Conservation (phyloP, 2,888 invertebrate genomes). For the Harpagoxenus sublaevis region DNA sequence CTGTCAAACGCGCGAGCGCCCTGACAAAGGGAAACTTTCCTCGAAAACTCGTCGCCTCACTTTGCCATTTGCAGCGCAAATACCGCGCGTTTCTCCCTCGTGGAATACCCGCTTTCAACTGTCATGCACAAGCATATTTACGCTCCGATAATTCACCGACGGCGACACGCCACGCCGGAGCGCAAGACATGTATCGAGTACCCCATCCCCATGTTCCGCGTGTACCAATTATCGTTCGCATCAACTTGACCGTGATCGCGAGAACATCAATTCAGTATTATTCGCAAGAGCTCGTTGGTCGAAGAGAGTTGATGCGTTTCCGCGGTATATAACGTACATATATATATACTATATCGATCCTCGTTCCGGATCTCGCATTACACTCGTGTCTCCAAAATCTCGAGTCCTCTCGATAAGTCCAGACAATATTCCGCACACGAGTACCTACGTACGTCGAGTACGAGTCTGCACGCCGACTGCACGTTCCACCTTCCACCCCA, state of each 20-base stretch:
- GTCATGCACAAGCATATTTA: conserved; percentile 45
- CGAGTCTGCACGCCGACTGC: conserved; percentile 58
- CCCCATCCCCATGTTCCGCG: background rate
- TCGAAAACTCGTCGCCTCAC: conserved; percentile 18
- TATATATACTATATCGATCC: conserved; percentile 52
- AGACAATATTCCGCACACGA: conserved; percentile 57
- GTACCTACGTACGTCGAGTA: conserved; percentile 26
- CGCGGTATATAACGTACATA: conserved; percentile 8
- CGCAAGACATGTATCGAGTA: conserved; percentile 34
- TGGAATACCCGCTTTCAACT: conserved; percentile 34
- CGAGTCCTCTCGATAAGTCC: conserved; percentile 57
- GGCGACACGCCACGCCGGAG: conserved; percentile 2
- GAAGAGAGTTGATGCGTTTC: conserved; percentile 52
- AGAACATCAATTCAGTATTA: conserved; percentile 34
- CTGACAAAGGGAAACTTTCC: conserved; percentile 28
- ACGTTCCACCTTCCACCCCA: conserved; percentile 53
- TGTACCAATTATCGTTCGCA: conserved; percentile 40
- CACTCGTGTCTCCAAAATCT: conserved; percentile 55
- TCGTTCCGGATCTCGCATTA: conserved; percentile 37
- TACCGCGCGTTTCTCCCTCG: conserved; percentile 2
- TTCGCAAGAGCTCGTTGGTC: conserved; percentile 42
- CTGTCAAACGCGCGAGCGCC: background rate
- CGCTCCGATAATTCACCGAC: conserved; percentile 35
- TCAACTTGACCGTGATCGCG: conserved; percentile 46
- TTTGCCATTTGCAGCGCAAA: conserved; percentile 45